Base-by-base conservation (phyloP, 2,113 vertebrate species). In the Gallinago paraguaiae region DNA sequence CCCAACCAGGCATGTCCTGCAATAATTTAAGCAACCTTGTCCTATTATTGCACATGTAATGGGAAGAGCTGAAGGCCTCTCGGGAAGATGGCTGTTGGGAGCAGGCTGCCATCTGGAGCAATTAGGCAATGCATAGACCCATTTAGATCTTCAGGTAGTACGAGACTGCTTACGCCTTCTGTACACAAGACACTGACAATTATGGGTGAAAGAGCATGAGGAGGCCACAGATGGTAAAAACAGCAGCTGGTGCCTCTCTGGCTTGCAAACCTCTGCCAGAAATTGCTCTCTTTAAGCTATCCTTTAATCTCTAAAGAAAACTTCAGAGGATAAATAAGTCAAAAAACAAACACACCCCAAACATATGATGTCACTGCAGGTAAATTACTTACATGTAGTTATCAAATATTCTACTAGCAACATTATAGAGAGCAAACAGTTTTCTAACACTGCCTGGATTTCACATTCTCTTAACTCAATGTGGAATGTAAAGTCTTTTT, bases 301-400 rank as follows among this genome's bases (percentile, higher is more conserved):
- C 92, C 81, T 71, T 75, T 48, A 25, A 96, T 95, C 92, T 91
- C 77, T 12, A 78, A 81, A 79, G 64, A 92, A 81, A 88, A 88
- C 72, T 94, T 96, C 87, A 90, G 82, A 88, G 72, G 45, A 51
- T 51, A 86, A 80, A 16, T 19, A 25, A 88, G 57, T 16, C 12
- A 48, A 86, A 83, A 86, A 64, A 7, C 48, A 86, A 91, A 88
- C 90, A 93, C 80, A 65, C 57, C 69, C 68, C 65, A 90, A 93
- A 82, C 1, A 0, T 57, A 64, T 76, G 24, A 57, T 5, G 11
- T 76, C 64, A 81, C 43, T 71, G 71, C 72, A 88, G 60, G 63
- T 57, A 75, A 75, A 71, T 33, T n/a, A 51, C 50, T 50, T 54
- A 25, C 6, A 23, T n/a, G 60, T 2, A 43, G 18, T 45, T 86